These are phyloP conservation scores for Atethmia centrago DNA, from an alignment of 2,888 invertebrate species.

Conservation along the genomic window DNA sequence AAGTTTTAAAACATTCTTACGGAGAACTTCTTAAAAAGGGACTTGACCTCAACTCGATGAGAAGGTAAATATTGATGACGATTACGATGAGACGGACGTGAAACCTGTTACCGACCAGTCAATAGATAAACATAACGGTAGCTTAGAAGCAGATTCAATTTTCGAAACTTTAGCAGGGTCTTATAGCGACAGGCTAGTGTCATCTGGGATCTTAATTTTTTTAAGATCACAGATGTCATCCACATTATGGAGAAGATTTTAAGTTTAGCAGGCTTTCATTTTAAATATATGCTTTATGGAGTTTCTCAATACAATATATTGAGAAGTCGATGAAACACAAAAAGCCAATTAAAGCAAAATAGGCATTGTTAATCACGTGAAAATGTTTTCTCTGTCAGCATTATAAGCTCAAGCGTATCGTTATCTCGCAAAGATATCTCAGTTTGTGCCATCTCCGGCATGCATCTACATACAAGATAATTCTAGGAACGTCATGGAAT, in stretches of 20 bases:
- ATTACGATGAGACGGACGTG: conserved; percentile 25
- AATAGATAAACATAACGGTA: conserved; percentile 63
- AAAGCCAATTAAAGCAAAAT: conserved; percentile 33
- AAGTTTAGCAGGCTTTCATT: not conserved
- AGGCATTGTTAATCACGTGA: conserved; percentile 61
- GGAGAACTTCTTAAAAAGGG: conserved; percentile 85
- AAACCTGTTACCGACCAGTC: conserved; percentile 50
- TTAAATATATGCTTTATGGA: not conserved
- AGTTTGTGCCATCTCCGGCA: conserved; percentile 50
- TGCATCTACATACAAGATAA: conserved; percentile 47
- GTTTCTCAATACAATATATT: conserved; percentile 13
- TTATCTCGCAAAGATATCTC: conserved; percentile 63
- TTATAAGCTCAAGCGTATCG: conserved; percentile 61
- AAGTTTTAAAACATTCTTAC: conserved; percentile 88
- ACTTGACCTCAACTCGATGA: conserved; percentile 73
- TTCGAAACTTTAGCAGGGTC: conserved; percentile 16
- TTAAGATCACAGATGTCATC: not conserved
- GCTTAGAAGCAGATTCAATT: conserved; percentile 34
- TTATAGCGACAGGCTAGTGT: not conserved
- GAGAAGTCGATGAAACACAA: conserved; percentile 10
- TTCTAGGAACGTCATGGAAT: conserved; percentile 38
- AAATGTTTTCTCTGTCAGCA: conserved; percentile 65
- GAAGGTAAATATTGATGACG: conserved; percentile 78
- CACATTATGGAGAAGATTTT: not conserved
- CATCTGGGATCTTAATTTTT: too few species aligned